Evolutionary conservation across 2,113 vertebrate species (phyloP), one percentile per base, ranked within the genome.

Genomic region (Python bivittatus): DNA sequence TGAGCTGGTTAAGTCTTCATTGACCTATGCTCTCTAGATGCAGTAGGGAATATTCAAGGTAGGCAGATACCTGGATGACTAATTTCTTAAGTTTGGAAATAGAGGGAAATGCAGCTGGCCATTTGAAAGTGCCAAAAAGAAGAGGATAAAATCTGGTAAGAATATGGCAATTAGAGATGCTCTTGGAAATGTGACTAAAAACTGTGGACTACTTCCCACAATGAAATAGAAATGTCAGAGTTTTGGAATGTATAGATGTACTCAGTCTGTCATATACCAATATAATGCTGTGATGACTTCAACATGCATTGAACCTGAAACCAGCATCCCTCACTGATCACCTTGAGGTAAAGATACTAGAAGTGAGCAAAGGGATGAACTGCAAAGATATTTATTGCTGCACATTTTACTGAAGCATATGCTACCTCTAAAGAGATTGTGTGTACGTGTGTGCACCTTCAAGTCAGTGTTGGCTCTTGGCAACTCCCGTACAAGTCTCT

Each of bases 41-140:
- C 44, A 42, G 3, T 6, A 3, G 52, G 38, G n/a, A 0, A 0
- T 0, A 0, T 52, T 72, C 91, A 64, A 56, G 42, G 58, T 56
- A 53, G 91, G 4, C 4, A 56, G n/a, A 2, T 86, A 93, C 83
- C 60, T 90, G 22, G 2, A 22, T 92, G 83, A 0, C 0, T 86
- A 27, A 33, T 57, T 79, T 23, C 33, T 27, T 2, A 8, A 27
- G 48, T 72, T 15, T 44, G n/a, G 52, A 86, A n/a, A 88, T 20
- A n/a, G 9, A 42, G 10, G 3, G 83, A 4, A 10, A 88, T 0
- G 2, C 86, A 64, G 33, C 29, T 1, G 53, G 93, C 20, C 1
- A 68, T 15, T 92, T 42, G 68, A 38, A 90, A 90, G 2, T 33
- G 9, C 87, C 5, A 20, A 12, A 5, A 64, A 61, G 84, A 57